These are phyloP conservation scores for Cerastis rubricosa DNA, from an alignment of 2,888 invertebrate genomes.

Conservation along the genomic window DNA sequence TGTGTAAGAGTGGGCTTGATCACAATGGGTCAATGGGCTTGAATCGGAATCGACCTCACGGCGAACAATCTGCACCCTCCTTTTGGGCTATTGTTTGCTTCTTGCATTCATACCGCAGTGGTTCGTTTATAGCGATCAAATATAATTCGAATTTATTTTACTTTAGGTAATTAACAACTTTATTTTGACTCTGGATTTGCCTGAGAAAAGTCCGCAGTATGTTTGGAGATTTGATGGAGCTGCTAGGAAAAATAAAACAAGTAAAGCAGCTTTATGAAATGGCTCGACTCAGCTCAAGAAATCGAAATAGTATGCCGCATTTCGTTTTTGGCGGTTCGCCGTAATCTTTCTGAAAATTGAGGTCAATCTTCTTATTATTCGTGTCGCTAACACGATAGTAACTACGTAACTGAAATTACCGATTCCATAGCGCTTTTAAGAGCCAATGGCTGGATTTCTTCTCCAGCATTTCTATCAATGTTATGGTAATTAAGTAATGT, in stretches of 20 bases:
- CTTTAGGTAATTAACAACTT: background rate
- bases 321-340: background rate
- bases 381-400: background rate
- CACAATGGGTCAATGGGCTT: constrained; percentile 52
- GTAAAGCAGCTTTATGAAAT: background rate
- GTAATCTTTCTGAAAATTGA: background rate
- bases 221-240: background rate
- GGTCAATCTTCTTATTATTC: background rate
- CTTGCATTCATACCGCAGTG: constrained; percentile 44
- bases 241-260: background rate
- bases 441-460: background rate
- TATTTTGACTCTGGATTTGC: background rate
- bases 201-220: background rate
- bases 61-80: constrained; percentile 45
- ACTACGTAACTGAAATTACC: background rate
- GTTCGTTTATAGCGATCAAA: constrained; percentile 28
- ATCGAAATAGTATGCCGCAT: background rate
- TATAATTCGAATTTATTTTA: constrained; percentile 21
- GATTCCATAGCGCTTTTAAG: background rate
- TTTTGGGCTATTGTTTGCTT: constrained; percentile 34
- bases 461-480: background rate
- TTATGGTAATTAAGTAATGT: background rate
- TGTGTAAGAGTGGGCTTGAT: constrained; percentile 28
- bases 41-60: constrained; percentile 33
- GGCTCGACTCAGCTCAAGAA: too few species aligned